These are phyloP conservation scores for Saxicola maurus DNA, from an alignment of 2,797 vertebrate genomes.

Conservation along the genomic window DNA sequence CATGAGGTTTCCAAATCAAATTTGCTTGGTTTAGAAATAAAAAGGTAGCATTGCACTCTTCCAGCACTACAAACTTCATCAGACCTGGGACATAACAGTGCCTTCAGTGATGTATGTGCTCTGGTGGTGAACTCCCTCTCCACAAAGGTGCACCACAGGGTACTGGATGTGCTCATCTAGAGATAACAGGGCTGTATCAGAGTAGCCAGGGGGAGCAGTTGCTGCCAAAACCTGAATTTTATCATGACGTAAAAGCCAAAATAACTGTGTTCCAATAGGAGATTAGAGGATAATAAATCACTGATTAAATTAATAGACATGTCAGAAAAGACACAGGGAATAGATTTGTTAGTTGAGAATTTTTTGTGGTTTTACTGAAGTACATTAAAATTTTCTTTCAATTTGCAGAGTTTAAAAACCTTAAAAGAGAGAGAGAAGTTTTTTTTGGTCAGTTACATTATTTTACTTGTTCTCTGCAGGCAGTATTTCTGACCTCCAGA, in stretches of 20 bases:
- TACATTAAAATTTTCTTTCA: background rate
- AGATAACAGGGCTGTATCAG: background rate
- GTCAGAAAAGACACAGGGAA: background rate
- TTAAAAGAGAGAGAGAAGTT: background rate
- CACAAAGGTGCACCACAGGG: background rate
- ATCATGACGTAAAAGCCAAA: background rate
- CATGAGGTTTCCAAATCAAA: slow-evolving; percentile 26
- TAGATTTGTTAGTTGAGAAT: background rate
- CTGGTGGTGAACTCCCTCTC: background rate
- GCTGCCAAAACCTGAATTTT: background rate
- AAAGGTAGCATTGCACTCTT: background rate
- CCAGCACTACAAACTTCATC: background rate
- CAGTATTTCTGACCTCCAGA: background rate
- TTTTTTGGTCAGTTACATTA: background rate
- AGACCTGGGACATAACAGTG: background rate
- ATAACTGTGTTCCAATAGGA: background rate
- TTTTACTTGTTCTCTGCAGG: background rate
- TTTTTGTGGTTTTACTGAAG: background rate
- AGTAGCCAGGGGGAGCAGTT: background rate
- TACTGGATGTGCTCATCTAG: background rate
- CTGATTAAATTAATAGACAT: background rate
- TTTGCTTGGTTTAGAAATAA: slow-evolving; percentile 17
- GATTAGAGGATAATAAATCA: background rate
- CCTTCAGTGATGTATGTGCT: background rate
- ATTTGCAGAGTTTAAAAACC: background rate